Conservation (phyloP, 2,888 invertebrate species). For the Scaeva pyrastri region DNA sequence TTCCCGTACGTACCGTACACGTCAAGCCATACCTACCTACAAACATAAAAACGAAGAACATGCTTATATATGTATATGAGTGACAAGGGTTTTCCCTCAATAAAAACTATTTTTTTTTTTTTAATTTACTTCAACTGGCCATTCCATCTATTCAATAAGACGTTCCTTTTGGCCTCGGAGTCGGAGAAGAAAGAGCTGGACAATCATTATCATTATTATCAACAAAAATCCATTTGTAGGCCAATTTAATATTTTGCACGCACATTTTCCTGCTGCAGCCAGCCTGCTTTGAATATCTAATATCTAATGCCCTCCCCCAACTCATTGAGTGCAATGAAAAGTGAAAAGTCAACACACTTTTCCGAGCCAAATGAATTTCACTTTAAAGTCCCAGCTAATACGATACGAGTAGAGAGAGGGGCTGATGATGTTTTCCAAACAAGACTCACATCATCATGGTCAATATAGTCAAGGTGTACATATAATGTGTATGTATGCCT, state of each 20-base stretch:
- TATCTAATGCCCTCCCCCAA: conserved; percentile 51
- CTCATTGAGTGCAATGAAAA: conserved; percentile 68
- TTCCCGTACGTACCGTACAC: conserved; percentile 1
- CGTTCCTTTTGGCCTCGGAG: conserved; percentile 17
- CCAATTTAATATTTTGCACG: conserved; percentile 74
- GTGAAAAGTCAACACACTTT: conserved; percentile 76
- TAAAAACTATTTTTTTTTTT: background rate
- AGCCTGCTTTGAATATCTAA: conserved; percentile 58
- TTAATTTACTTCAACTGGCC: background rate
- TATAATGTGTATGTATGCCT: background rate
- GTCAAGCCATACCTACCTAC: background rate
- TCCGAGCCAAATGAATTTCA: conserved; percentile 74
- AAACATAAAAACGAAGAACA: background rate
- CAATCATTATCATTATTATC: too few relatives aligned
- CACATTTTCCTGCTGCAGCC: conserved; percentile 71
- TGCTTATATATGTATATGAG: conserved; percentile 30
- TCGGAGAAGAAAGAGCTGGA: background rate
- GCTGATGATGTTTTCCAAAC: background rate
- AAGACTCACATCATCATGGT: conserved; percentile 56
- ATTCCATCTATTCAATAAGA: conserved; percentile 12
- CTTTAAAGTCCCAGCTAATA: conserved; percentile 63
- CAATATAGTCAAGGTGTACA: conserved; percentile 35
- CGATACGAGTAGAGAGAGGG: background rate
- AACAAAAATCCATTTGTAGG: conserved; percentile 69
- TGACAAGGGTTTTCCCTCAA: conserved; percentile 69